phyloP scores from a whole-genome alignment of 2,888 invertebrate species.

The Anoplius nigerrimus region DNA sequence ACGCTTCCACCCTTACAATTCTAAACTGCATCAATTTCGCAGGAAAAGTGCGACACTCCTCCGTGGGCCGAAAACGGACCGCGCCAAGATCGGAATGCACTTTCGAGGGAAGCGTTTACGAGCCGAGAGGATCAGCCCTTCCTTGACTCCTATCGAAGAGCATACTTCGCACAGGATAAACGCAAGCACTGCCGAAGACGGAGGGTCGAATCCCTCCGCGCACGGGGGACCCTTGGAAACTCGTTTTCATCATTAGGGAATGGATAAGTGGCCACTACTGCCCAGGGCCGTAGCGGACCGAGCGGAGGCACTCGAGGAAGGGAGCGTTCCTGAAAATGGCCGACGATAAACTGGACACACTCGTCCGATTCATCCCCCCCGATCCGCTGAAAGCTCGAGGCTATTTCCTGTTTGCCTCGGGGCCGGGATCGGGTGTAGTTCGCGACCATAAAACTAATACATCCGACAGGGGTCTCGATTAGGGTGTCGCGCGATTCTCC shows the following conservation, averaged over 20 bases:
- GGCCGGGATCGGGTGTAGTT: conserved; percentile 39
- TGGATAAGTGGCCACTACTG: conserved; percentile 50
- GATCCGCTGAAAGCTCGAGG: conserved; percentile 50
- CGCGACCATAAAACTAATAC: conserved; percentile 68
- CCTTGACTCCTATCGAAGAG: conserved; percentile 24
- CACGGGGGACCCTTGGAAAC: conserved; percentile 51
- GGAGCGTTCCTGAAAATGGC: conserved; percentile 59
- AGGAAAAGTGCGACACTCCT: too few relatives aligned
- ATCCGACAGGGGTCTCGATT: conserved; percentile 58
- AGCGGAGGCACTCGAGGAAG: conserved; percentile 32
- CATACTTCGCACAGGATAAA: conserved; percentile 36
- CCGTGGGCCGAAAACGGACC: too few relatives aligned
- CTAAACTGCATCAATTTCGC: too few relatives aligned
- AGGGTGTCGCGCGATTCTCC: conserved; percentile 41
- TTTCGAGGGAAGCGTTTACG: conserved; percentile 13
- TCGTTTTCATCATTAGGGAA: conserved; percentile 57
- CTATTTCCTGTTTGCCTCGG: conserved; percentile 66
- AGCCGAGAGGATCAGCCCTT: conserved; percentile 2
- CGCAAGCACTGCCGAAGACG: conserved; percentile 48
- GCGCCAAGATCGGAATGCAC: too few relatives aligned
- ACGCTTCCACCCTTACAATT: too few relatives aligned
- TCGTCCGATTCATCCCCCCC: conserved; percentile 38
- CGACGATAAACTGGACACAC: conserved; percentile 62
- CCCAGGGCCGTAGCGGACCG: conserved; percentile 41
- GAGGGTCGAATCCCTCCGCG: conserved; percentile 42